Evolutionary conservation across 1,140 invertebrate genomes (phyloP).

Genomic region (Temnothorax curvispinosus): DNA sequence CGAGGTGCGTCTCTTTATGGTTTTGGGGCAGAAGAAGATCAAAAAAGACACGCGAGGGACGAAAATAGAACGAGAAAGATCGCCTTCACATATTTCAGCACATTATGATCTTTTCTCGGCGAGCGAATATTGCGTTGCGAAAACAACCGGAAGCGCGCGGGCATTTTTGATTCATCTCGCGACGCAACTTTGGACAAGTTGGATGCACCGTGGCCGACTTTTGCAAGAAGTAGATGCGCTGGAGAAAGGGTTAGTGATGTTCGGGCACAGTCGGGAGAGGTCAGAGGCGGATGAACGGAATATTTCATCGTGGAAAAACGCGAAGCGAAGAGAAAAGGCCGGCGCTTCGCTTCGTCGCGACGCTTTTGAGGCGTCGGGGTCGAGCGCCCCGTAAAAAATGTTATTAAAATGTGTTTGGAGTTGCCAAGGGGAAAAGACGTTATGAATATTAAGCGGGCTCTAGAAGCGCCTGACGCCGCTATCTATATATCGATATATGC

Average conservation of each 20-base stretch:
- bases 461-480: conserved; percentile 16
- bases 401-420: conserved; percentile 77
- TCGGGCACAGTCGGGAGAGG: neutral
- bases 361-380: conserved; percentile 65
- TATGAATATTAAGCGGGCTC: conserved; percentile 77
- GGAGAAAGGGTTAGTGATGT: conserved; percentile 32
- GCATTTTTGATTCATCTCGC: conserved; percentile 64
- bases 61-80: neutral
- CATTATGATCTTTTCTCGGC: neutral
- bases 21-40: neutral
- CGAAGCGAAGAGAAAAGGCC: conserved; percentile 3
- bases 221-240: conserved; percentile 26
- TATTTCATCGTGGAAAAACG: conserved; percentile 66
- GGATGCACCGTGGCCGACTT: conserved; percentile 67
- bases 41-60: neutral
- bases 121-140: conserved; percentile 45
- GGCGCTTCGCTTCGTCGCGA: conserved; percentile 11
- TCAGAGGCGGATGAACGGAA: conserved; percentile 48
- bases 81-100: conserved; percentile 3
- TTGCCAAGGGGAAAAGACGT: conserved; percentile 64
- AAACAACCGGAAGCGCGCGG: conserved; percentile 55
- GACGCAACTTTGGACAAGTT: conserved; percentile 63
- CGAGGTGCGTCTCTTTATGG: conserved; percentile 1
- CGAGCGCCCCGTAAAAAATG: conserved; percentile 63
- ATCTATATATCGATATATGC: conserved; percentile 55